phyloP scores from a whole-genome alignment of 2,797 vertebrate genomes.

The Bradypodion pumilum region DNA sequence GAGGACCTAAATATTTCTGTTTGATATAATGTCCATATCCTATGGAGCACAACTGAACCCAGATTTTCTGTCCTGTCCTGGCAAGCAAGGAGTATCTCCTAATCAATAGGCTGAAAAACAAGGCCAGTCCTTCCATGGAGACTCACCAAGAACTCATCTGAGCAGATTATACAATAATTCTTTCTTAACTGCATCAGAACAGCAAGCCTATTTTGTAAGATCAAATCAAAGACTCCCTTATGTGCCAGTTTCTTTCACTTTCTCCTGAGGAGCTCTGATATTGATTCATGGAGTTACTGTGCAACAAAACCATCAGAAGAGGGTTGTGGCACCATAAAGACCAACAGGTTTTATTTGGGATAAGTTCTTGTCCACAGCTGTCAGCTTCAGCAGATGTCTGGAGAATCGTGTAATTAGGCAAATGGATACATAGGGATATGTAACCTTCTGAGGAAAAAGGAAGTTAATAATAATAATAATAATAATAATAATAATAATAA shows the following conservation, averaged over 20 bases:
- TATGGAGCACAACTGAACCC: slow-evolving; percentile 2
- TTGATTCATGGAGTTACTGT: not conserved
- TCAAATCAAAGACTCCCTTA: not conserved
- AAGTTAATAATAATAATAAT: no score
- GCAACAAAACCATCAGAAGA: no score
- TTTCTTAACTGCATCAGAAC: not conserved
- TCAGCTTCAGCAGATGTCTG: no score
- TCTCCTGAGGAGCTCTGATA: not conserved
- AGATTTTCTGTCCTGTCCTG: not conserved
- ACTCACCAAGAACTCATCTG: not conserved
- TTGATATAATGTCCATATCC: not conserved
- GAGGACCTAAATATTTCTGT: not conserved
- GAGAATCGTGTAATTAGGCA: no score
- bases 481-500: no score
- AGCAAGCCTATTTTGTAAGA: not conserved
- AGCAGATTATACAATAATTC: slow-evolving; percentile 11
- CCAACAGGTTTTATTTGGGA: no score
- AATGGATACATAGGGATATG: no score
- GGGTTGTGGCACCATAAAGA: no score
- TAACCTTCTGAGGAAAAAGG: no score
- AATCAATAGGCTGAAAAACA: not conserved
- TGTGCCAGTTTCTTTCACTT: no score
- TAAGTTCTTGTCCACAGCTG: no score
- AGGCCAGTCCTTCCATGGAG: not conserved
- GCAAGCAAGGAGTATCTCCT: not conserved